These are phyloP conservation scores for Podargus strigoides DNA, from an alignment of 2,797 vertebrate species.

Conservation along the genomic window DNA sequence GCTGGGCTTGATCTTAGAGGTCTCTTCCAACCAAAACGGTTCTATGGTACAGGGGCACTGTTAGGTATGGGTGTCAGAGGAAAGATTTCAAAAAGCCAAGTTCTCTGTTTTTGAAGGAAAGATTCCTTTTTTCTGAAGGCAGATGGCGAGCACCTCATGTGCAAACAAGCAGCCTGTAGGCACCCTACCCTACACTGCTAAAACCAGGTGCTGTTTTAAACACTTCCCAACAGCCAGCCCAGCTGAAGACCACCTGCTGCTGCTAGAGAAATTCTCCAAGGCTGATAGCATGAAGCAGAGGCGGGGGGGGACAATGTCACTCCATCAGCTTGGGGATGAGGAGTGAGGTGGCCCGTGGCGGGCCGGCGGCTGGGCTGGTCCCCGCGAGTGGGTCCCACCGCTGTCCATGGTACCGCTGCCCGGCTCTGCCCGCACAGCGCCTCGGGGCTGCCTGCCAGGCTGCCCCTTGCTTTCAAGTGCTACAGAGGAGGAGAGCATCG, in stretches of 20 bases:
- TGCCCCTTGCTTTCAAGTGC: fast-evolving
- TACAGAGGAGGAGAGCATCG: fast-evolving
- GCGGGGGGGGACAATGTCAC: fast-evolving
- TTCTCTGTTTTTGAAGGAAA: neutral
- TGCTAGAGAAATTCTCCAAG: neutral
- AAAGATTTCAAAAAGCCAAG: neutral
- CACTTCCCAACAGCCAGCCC: neutral
- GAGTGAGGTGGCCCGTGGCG: fast-evolving
- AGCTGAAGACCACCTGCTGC: neutral
- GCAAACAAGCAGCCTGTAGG: fast-evolving
- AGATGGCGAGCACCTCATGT: fast-evolving
- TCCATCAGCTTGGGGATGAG: fast-evolving
- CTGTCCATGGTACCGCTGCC: slow-evolving; percentile 55
- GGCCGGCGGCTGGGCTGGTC: neutral
- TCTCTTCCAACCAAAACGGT: too few relatives aligned
- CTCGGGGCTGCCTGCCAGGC: neutral
- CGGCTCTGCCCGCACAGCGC: neutral
- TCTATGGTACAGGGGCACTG: neutral
- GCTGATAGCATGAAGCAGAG: neutral
- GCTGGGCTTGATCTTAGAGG: too few relatives aligned
- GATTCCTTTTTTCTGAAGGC: fast-evolving
- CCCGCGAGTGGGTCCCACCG: neutral
- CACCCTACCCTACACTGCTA: fast-evolving
- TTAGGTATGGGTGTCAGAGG: fast-evolving
- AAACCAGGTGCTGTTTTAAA: neutral